phyloP scores from a whole-genome alignment of 2,797 vertebrate species.

The Apogon hyalosoma region DNA sequence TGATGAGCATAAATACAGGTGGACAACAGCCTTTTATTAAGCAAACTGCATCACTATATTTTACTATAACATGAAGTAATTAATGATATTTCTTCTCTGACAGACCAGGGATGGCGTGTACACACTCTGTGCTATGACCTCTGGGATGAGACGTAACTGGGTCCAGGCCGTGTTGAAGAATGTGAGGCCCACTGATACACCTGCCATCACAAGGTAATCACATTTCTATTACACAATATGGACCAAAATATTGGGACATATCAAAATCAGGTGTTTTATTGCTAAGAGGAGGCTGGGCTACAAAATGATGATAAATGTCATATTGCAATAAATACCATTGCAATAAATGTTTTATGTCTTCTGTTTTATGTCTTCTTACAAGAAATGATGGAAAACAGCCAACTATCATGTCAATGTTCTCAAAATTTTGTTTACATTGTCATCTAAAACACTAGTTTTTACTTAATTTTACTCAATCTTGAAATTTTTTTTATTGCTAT shows the following conservation, averaged over 20 bases:
- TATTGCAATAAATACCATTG: no score
- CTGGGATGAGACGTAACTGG: conserved; percentile 93
- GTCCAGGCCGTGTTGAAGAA: conserved; percentile 95
- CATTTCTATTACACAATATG: neutral
- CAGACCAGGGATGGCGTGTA: conserved; percentile 92
- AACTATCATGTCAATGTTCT: no score
- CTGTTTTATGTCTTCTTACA: no score
- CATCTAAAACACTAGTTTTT: no score
- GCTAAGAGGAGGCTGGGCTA: no score
- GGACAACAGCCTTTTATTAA: neutral
- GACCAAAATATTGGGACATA: neutral
- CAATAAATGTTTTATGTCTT: no score
- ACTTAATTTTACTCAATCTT: no score
- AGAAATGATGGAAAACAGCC: no score
- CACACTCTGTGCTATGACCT: conserved; percentile 92
- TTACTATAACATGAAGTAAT: neutral
- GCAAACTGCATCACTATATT: neutral
- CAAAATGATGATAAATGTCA: no score
- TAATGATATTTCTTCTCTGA: neutral
- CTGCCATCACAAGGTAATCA: conserved; percentile 88
- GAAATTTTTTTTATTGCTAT: no score
- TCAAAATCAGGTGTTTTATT: neutral
- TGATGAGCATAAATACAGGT: neutral
- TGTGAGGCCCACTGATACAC: conserved; percentile 82
- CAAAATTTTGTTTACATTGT: no score